phyloP scores from a whole-genome alignment of 2,113 vertebrate genomes.

The Perca flavescens region DNA sequence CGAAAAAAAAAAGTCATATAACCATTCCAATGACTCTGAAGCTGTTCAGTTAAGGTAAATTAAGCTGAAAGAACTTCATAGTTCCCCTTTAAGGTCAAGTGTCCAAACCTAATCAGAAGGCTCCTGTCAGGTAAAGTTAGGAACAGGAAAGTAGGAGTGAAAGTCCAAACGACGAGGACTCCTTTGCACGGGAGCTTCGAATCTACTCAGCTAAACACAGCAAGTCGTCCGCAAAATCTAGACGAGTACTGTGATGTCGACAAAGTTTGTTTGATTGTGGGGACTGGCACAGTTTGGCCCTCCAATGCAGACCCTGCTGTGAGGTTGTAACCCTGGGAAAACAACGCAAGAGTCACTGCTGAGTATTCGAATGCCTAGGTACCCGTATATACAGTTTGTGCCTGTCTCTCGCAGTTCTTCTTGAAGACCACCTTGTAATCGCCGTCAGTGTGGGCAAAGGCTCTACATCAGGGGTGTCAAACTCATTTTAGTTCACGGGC shows the following conservation, averaged over 20 bases:
- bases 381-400: neutral
- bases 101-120: neutral
- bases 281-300: neutral
- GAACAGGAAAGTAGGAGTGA: neutral
- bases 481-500: too few species aligned
- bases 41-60: too few species aligned
- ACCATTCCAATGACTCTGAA: too few species aligned
- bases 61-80: too few species aligned
- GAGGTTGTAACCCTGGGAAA: neutral
- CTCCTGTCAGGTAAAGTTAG: neutral
- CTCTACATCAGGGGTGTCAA: too few species aligned
- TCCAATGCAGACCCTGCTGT: neutral
- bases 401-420: neutral
- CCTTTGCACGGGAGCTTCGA: neutral
- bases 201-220: neutral
- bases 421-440: neutral
- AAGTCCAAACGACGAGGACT: neutral
- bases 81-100: too few species aligned
- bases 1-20: too few species aligned
- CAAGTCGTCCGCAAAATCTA: neutral
- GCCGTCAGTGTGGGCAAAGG: neutral
- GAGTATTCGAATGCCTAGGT: neutral
- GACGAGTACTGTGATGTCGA: neutral
- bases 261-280: constrained; percentile 1
- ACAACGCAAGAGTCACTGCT: neutral